Base-by-base conservation (phyloP, 2,888 invertebrate species). In the Drosophila longiperda region DNA sequence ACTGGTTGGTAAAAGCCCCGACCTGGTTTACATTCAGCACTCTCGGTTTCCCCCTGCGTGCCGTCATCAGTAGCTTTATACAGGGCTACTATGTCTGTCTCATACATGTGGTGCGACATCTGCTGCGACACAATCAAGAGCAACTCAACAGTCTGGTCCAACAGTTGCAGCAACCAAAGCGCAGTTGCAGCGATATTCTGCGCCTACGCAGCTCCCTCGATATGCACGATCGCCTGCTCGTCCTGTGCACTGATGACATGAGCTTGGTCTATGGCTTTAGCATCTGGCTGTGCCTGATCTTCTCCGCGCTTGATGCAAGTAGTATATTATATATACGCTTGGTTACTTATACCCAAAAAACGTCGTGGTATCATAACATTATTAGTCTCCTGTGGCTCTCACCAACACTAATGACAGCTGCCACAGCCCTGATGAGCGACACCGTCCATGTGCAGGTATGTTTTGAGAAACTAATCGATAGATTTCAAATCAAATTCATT, bases 181-280 rank as follows among this genome's bases (percentile, higher is more conserved):
- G 62, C 1, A 71, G 7, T 15, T 55, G 52, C 38, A 42, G 45
- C 8, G 75, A 74, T 50, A 0, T 77, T 5, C 7, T 74, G 1
- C 68, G 75, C 1, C 48, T 90, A 4, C 87, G 89, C 9, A 29
- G 55, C 9, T 88, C 82, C 53, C 67, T 90, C 50, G 74, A 75
- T 38, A 52, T 81, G 7, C 81, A 87, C 40, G 89, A 90, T 75
- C 79, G 83, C 6, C 34, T 90, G n/a, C 58, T 82, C 1, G 63
- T 82, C 3, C 38, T 90, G 17, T 90, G 88, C 65, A 77, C 73
- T 32, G 82, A 79, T 60, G 79, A 89, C 29, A 80, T 91, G 0
- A 90, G 89, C 57, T 32, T 77, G 3, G 75, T 86, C 0, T 91
- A 91, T 45, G 91, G 91, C 5, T 78, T 91, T n/a, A 78, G 75